A percentile compares a stretch with the other conserved stretches of the same genome.
phyloP scores from a whole-genome alignment of 1,140 invertebrate species.

The Theocolax elegans region DNA sequence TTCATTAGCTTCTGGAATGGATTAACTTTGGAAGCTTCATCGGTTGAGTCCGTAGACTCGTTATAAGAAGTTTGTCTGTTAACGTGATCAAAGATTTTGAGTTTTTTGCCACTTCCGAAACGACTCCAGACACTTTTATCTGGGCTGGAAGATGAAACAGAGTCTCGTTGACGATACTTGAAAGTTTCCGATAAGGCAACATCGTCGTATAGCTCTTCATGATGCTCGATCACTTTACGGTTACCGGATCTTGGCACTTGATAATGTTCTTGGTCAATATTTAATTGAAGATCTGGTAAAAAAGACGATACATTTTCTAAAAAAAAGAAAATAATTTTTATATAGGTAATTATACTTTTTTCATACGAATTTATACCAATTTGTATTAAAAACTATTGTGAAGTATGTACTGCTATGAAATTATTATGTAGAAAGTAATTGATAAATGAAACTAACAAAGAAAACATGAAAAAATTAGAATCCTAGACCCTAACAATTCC shows the following conservation, averaged over 20 bases:
- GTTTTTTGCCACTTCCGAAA: slow-evolving; percentile 49
- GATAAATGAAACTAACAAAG: too few relatives aligned
- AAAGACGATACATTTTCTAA: slow-evolving; percentile 20
- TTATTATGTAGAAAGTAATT: too few relatives aligned
- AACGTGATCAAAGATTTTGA: slow-evolving; percentile 39
- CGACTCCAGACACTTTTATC: slow-evolving; percentile 55
- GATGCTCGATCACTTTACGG: slow-evolving; percentile 7
- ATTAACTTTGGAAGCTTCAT: slow-evolving; percentile 47
- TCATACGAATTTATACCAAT: neutral
- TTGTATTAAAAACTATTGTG: too few relatives aligned
- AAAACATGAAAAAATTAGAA: too few relatives aligned
- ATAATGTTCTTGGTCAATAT: slow-evolving; percentile 51
- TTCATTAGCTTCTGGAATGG: slow-evolving; percentile 58
- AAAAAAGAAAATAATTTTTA: neutral
- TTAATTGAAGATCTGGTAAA: slow-evolving; percentile 28
- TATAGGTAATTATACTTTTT: neutral
- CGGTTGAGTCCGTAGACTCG: neutral
- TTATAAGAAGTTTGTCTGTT: slow-evolving; percentile 19
- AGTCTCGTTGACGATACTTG: slow-evolving; percentile 47
- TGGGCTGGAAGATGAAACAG: neutral
- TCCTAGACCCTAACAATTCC: too few relatives aligned
- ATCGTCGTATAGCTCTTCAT: slow-evolving; percentile 57
- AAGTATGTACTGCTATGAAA: too few relatives aligned
- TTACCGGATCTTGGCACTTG: slow-evolving; percentile 50
- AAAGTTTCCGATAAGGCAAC: slow-evolving; percentile 52